Evolutionary conservation across 2,888 invertebrate species (phyloP), one percentile per base, ranked within the genome.

Genomic region (Metalampra italica): DNA sequence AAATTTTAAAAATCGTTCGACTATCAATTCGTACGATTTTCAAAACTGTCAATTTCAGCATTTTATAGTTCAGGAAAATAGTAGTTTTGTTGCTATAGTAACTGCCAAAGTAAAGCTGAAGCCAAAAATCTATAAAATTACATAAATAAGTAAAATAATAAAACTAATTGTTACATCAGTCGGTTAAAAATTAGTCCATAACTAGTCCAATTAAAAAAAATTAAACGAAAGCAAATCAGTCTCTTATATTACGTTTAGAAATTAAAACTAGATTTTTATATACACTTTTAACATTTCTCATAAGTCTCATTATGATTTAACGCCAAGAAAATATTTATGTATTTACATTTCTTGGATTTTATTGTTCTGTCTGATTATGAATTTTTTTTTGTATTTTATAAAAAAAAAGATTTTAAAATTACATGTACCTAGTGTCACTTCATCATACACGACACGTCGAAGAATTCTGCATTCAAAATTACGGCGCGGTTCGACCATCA

Each of bases 201-300:
- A 59, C 64, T 71, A 71, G 53, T 65, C 61, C 56, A 63, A 72
- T 59, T 60, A 66, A 62, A 71, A 22, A 22, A 9, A 71, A 69
- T 63, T 64, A 71, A 70, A 74, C 65, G 68, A 82, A 82, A 82
- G 76, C 75, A 82, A 87, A 84, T 88, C 88, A 88, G 88, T 88
- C 88, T 81, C 78, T 87, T 82, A 85, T 75, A 76, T 81, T 83
- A 83, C 60, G 71, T 78, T 79, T 75, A 80, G 60, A 67, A 64
- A 71, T 68, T 83, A 83, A 65, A 64, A 72, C 75, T 84, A 81
- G 65, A 12, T 36, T 66, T 68, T 70, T 82, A 85, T 84, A 60
- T 82, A 85, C 82, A 85, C 63, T 22, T 65, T 70, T 55, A 51
- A 53, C 47, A 55, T 60, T 60, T 57, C 55, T 54, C 59, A 52